Evolutionary conservation across 2,888 invertebrate species (phyloP), one percentile per base, ranked within the genome.

Genomic region (Acanthoscelides obtectus): DNA sequence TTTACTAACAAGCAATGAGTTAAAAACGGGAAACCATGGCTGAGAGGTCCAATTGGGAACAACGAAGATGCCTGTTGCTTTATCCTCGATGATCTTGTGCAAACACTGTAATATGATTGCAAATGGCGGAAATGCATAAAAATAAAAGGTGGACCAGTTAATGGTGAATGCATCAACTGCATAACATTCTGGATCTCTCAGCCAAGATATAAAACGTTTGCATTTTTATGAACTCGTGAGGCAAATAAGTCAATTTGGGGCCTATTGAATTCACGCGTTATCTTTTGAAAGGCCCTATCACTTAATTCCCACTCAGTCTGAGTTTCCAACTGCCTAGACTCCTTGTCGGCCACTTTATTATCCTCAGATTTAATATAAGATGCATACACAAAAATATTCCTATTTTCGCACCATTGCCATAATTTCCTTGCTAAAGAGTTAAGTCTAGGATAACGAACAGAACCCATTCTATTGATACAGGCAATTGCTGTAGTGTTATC

Each of bases 231-330:
- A 22, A 71, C 25, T 19, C 72, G 68, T 22, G n/a, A 64, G 22
- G 72, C 71, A 25, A 71, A 68, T 21, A 72, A 25, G 64, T 72
- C 72, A 22, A 72, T 63, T n/a, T n/a, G 21, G 12, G 69, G 69
- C 63, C 20, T 64, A 63, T 22, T 20, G 45, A 69, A 69, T 45
- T n/a, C 22, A n/a, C 21, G 69, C 19, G 65, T 21, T 20, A 72
- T 72, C 2, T 71, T 27, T 45, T 71, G 22, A 71, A 68, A 71
- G 12, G 66, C 66, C 19, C 12, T 12, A 6, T 66, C 22, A 45
- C 21, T 63, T 69, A 72, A 25, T 2, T 71, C 27, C 19, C 66
- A 72, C 65, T 72, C 71, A n/a, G 72, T 72, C n/a, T 72, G 69
- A n/a, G 69, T 21, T 25, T 20, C 0, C 25, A 64, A 21, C 12